Percentiles rank a stretch among this genome's conserved stretches.
Conservation (phyloP, 2,888 invertebrate genomes). For the Epirrita christyi region DNA sequence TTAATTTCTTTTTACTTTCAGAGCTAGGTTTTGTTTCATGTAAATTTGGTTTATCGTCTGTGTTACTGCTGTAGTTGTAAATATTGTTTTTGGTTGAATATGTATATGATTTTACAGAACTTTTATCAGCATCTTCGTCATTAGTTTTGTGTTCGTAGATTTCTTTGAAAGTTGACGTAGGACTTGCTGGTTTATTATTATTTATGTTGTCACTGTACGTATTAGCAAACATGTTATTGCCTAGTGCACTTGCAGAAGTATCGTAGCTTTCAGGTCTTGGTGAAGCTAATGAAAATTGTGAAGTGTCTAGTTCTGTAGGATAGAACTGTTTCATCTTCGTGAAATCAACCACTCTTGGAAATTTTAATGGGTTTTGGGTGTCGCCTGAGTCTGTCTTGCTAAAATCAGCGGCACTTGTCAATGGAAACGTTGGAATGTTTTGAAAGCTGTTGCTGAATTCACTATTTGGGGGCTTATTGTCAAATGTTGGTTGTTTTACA, state of each 20-base stretch:
- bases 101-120: slow-evolving; percentile 43
- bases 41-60: slow-evolving; percentile 29
- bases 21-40: slow-evolving; percentile 31
- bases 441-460: slow-evolving; percentile 52
- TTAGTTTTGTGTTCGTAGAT: slow-evolving; percentile 48
- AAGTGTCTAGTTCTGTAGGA: slow-evolving; percentile 58
- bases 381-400: slow-evolving; percentile 47
- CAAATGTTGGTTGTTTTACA: slow-evolving; percentile 43
- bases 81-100: slow-evolving; percentile 33
- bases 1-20: slow-evolving; percentile 60
- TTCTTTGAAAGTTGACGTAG: slow-evolving; percentile 43
- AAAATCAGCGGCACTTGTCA: slow-evolving; percentile 50
- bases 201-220: slow-evolving; percentile 47
- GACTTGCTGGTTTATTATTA: slow-evolving; percentile 47
- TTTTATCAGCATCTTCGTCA: slow-evolving; percentile 49
- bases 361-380: slow-evolving; percentile 53
- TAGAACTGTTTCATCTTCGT: slow-evolving; percentile 65
- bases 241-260: slow-evolving; percentile 43
- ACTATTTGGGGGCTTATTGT: slow-evolving; percentile 51
- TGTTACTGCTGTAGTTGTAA: slow-evolving; percentile 21
- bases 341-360: slow-evolving; percentile 72
- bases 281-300: slow-evolving; percentile 54
- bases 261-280: slow-evolving; percentile 48
- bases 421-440: slow-evolving; percentile 51
- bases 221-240: slow-evolving; percentile 47